phyloP scores from a whole-genome alignment of 2,113 vertebrate species.

The Limanda limanda region DNA sequence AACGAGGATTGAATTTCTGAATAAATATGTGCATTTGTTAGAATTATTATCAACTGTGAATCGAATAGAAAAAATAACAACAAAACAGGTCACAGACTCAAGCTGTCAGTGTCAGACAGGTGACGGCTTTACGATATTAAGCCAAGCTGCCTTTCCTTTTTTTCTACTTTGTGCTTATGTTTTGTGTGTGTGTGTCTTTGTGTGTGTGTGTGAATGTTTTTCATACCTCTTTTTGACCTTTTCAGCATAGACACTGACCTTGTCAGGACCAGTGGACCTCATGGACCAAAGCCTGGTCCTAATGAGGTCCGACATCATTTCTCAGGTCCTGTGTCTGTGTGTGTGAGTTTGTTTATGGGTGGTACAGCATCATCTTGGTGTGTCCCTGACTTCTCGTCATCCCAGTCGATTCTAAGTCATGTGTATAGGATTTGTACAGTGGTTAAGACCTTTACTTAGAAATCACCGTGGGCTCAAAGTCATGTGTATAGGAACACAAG shows the following conservation, averaged over 20 bases:
- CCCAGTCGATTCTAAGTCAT: slow-evolving; percentile 19
- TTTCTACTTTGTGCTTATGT: background rate
- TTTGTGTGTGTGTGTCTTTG: background rate
- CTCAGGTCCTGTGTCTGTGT: background rate
- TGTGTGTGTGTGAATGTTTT: background rate
- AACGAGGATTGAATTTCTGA: no score
- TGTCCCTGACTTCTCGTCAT: background rate
- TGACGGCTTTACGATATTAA: background rate
- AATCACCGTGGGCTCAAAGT: background rate
- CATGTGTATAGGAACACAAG: slow-evolving; percentile 1
- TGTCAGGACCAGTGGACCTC: no score
- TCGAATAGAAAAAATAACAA: background rate
- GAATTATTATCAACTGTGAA: background rate
- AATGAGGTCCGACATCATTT: background rate
- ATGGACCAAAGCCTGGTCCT: no score
- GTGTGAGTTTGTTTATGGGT: background rate
- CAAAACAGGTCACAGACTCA: slow-evolving; percentile 6
- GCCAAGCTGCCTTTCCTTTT: background rate
- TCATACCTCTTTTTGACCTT: no score
- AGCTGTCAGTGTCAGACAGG: slow-evolving; percentile 3
- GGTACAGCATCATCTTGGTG: background rate
- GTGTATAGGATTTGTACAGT: background rate
- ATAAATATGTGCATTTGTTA: background rate
- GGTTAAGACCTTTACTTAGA: background rate
- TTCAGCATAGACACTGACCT: no score